Conservation (phyloP, 2,888 invertebrate species). For the Dynastes maya region DNA sequence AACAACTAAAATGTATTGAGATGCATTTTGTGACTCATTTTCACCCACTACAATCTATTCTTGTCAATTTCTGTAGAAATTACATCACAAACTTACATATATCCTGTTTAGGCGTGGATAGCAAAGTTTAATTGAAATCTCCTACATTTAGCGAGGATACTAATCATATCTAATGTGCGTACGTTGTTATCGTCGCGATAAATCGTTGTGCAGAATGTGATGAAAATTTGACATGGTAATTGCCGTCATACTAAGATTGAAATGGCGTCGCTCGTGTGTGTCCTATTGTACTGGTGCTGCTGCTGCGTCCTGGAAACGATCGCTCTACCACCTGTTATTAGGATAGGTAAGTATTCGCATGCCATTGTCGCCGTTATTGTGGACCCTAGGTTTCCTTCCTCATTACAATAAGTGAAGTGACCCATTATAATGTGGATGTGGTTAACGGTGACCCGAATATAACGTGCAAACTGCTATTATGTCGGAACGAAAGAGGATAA, state of each 20-base stretch:
- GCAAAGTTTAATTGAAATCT: background rate
- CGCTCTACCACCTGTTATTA: slow-evolving; percentile 77
- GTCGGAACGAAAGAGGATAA: background rate
- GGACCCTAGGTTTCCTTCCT: background rate
- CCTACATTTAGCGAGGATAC: background rate
- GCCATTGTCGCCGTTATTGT: slow-evolving; percentile 20
- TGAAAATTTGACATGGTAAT: slow-evolving; percentile 59
- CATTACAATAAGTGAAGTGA: slow-evolving; percentile 1
- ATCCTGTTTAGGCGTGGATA: background rate
- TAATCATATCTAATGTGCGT: background rate
- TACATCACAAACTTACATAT: background rate
- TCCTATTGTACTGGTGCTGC: slow-evolving; percentile 56
- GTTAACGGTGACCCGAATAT: slow-evolving; percentile 1
- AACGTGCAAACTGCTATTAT: background rate
- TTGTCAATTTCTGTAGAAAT: no score
- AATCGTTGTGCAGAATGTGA: slow-evolving; percentile 42
- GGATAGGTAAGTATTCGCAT: slow-evolving; percentile 73
- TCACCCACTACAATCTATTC: no score
- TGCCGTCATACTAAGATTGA: slow-evolving; percentile 55
- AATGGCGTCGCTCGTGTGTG: slow-evolving; percentile 58
- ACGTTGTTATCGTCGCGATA: slow-evolving; percentile 29
- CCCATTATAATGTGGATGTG: slow-evolving; percentile 16
- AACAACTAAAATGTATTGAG: no score
- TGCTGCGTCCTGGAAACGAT: slow-evolving; percentile 64
- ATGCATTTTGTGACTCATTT: no score